phyloP scores from a whole-genome alignment of 2,113 vertebrate species.

The Bucco capensis region DNA sequence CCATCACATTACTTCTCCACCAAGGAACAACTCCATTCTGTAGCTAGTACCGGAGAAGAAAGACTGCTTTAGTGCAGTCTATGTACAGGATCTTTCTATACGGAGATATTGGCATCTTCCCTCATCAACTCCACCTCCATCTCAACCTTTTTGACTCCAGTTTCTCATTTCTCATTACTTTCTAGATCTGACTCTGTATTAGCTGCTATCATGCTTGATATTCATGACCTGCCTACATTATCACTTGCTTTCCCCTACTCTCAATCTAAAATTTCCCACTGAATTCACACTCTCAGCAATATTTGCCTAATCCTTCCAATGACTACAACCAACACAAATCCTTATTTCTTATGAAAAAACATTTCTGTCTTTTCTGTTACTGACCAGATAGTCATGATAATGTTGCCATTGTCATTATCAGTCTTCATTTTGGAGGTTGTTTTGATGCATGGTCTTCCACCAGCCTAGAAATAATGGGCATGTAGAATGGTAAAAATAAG shows the following conservation, averaged over 20 bases:
- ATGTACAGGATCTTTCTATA: not conserved
- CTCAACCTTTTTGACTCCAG: not conserved
- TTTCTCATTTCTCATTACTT: not conserved
- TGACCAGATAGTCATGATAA: not conserved
- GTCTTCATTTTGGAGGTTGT: not conserved
- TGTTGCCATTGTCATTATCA: not conserved
- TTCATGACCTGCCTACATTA: not conserved
- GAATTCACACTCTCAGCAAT: not conserved
- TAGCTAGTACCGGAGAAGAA: not conserved
- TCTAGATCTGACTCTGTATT: not conserved
- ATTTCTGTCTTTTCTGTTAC: not conserved
- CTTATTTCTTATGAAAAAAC: not conserved
- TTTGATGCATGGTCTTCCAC: not conserved
- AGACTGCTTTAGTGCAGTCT: not conserved
- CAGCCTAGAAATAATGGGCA: not conserved
- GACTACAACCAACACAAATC: not conserved
- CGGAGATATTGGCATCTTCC: not conserved
- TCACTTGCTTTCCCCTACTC: not conserved
- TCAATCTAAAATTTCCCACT: not conserved
- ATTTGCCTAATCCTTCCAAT: not conserved
- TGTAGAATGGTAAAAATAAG: not conserved
- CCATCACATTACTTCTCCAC: not conserved
- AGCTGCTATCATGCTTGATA: not conserved
- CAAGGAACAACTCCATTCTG: not conserved
- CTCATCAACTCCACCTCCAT: not conserved